These are phyloP conservation scores for Peromyscus eremicus DNA, from an alignment of 2,797 vertebrate species.

Conservation along the genomic window DNA sequence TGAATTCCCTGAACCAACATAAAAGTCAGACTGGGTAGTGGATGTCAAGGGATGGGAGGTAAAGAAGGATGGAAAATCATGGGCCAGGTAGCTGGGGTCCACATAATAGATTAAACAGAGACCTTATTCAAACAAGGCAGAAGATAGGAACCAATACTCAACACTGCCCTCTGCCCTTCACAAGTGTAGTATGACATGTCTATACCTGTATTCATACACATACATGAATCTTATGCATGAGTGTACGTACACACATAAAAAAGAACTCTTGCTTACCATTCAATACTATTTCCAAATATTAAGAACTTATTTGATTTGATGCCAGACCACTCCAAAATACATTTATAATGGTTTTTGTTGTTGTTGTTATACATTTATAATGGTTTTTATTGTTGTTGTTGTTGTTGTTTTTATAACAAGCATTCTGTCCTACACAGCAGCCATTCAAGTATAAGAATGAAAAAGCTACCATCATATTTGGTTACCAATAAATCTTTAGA, in stretches of 20 bases:
- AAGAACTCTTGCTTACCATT: not conserved
- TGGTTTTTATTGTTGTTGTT: too few species aligned
- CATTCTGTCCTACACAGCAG: not conserved
- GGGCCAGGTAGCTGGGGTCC: not conserved
- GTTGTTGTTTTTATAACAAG: not conserved
- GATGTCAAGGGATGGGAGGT: too few species aligned
- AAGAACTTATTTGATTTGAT: not conserved
- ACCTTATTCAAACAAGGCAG: not conserved
- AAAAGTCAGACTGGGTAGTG: not conserved
- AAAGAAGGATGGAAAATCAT: not conserved
- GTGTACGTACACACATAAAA: not conserved
- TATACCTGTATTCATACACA: not conserved
- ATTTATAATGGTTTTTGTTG: too few species aligned
- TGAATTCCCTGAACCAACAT: not conserved
- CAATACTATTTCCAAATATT: not conserved
- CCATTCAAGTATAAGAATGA: not conserved
- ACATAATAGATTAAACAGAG: not conserved
- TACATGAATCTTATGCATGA: not conserved
- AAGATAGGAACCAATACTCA: not conserved
- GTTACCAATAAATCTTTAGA: not conserved
- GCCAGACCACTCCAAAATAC: not conserved
- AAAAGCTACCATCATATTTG: too few species aligned
- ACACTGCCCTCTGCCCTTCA: not conserved
- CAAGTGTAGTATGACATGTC: too few species aligned
- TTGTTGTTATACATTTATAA: not conserved